phyloP scores from a whole-genome alignment of 1,140 invertebrate genomes.

The Drosophila grimshawi region DNA sequence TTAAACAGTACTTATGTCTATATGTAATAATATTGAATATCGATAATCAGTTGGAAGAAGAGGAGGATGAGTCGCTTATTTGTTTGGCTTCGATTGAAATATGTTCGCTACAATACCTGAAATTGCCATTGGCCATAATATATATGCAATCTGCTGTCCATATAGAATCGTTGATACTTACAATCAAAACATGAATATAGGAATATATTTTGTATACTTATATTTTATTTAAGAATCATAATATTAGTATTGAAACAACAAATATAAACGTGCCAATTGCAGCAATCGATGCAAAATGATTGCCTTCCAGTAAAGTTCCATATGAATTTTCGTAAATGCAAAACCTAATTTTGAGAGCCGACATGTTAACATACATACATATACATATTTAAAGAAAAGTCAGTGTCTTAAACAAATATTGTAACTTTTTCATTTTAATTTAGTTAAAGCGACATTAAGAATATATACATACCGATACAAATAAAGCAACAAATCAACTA shows the following conservation, averaged over 20 bases:
- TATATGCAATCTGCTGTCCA: constrained; percentile 8
- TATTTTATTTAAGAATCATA: constrained; percentile 78
- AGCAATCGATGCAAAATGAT: constrained; percentile 55
- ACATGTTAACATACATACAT: constrained; percentile 64
- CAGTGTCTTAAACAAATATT: constrained; percentile 79
- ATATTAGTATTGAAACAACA: constrained; percentile 45
- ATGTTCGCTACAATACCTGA: constrained; percentile 76
- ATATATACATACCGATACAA: constrained; percentile 43
- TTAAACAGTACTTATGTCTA: constrained; percentile 26
- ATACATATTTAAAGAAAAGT: constrained; percentile 57
- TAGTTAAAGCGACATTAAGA: constrained; percentile 58
- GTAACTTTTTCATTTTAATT: constrained; percentile 57
- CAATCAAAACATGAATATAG: constrained; percentile 58
- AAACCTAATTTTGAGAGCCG: constrained; percentile 68
- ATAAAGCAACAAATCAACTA: constrained; percentile 29
- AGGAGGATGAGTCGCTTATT: constrained; percentile 34
- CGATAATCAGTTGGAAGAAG: constrained; percentile 9
- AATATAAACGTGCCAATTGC: constrained; percentile 64
- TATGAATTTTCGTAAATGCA: constrained; percentile 46
- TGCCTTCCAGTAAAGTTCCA: constrained; percentile 64
- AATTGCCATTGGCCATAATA: constrained; percentile 66
- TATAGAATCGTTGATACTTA: constrained; percentile 25
- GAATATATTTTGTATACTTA: constrained; percentile 61
- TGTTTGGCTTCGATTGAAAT: constrained; percentile 49
- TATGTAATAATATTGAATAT: constrained; percentile 27